Evolutionary conservation across 2,113 vertebrate genomes (phyloP).

Genomic region (Heterotilapia buettikoferi): DNA sequence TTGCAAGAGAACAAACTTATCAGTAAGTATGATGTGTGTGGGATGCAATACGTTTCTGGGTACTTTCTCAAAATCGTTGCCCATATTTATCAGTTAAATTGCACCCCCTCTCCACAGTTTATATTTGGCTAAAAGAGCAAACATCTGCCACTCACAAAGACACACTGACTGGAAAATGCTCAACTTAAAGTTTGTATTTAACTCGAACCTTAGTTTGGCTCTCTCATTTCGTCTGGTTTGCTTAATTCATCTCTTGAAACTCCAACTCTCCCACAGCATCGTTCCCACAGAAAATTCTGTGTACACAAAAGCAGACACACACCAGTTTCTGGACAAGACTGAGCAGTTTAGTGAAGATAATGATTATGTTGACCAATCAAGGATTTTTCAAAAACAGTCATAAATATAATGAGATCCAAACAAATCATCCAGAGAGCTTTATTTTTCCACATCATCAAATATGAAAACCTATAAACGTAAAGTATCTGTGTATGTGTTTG

Average conservation of each 20-base stretch:
- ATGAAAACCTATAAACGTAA: not conserved
- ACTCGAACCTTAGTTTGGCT: slow-evolving; percentile 17
- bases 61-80: not conserved
- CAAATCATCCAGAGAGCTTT: slow-evolving; percentile 24
- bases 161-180: not conserved
- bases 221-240: slow-evolving; percentile 25
- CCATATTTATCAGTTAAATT: slow-evolving; percentile 30
- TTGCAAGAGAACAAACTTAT: not conserved
- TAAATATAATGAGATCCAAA: slow-evolving; percentile 32
- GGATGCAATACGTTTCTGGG: not conserved
- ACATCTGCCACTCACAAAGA: slow-evolving; percentile 23
- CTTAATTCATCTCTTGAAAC: slow-evolving; percentile 29
- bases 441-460: slow-evolving; percentile 21
- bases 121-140: not conserved
- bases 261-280: slow-evolving; percentile 27
- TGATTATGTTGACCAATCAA: slow-evolving; percentile 25
- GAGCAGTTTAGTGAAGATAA: slow-evolving; percentile 25
- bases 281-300: not conserved
- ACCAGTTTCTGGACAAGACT: slow-evolving; percentile 16
- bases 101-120: not conserved
- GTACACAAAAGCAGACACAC: slow-evolving; percentile 8
- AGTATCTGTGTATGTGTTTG: not conserved
- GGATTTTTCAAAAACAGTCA: slow-evolving; percentile 29
- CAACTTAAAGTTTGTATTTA: slow-evolving; percentile 6
- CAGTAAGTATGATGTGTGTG: not conserved